Evolutionary conservation across 1,140 invertebrate species (phyloP), one percentile per base, ranked within the genome.

Genomic region (Grapholita molesta): DNA sequence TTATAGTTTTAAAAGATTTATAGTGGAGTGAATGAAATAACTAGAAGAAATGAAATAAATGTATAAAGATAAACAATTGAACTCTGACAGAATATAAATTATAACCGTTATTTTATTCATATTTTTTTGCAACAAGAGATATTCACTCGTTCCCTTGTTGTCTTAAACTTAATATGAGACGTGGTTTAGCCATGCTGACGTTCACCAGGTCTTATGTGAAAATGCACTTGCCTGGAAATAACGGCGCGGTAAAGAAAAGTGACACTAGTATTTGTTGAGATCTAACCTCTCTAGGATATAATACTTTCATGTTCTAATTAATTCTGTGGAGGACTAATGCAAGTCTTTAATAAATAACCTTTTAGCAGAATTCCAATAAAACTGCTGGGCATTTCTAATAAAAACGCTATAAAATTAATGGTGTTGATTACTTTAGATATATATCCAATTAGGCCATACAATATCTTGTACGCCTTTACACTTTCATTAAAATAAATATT

Each of bases 351-450:
- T 32, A 18, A 61, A 61, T 61, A 28, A 6, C 55, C 28, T 30
- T 21, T 32, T 61, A 61, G 55, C 55, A 61, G 7, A 3, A 8
- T 61, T 61, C n/a, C 55, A 61, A 61, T 61, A 61, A 61, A 61
- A 61, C 25, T 61, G 55, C 4, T 15, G 25, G 55, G 21, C 15
- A 15, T 28, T 25, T 38, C 12, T 18, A 23, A 66, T 66, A 38
- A 66, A 66, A 32, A 21, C 9, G 35, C 64, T 66, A 66, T 66
- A 38, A 66, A 61, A 61, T 38, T 32, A 42, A 66, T 66, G 23
- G 25, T 21, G n/a, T n/a, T n/a, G n/a, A n/a, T n/a, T n/a, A n/a
- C n/a, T n/a, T n/a, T n/a, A n/a, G n/a, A n/a, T n/a, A n/a, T n/a
- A n/a, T n/a, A n/a, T n/a, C n/a, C n/a, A n/a, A n/a, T n/a, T n/a